phyloP scores from a whole-genome alignment of 2,113 vertebrate species.

The Pleuronectes platessa region DNA sequence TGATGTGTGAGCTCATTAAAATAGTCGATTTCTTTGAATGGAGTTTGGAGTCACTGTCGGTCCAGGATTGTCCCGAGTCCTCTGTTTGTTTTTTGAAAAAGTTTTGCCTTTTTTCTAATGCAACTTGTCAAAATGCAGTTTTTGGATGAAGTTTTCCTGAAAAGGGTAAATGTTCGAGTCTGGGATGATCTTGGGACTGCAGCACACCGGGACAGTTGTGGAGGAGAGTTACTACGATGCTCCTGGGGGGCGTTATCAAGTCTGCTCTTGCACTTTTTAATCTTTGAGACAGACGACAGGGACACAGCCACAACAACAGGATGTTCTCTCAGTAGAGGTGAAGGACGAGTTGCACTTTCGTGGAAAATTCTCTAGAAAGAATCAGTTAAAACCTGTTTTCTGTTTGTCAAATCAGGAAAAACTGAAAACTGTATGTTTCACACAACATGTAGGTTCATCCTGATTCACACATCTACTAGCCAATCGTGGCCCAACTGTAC shows the following conservation, averaged over 20 bases:
- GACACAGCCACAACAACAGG: constrained; percentile 10
- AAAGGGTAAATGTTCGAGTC: not conserved
- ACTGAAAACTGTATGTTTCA: not conserved
- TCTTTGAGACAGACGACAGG: constrained; percentile 20
- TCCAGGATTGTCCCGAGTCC: constrained; percentile 1
- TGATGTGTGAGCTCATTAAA: not conserved
- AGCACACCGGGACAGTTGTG: not conserved
- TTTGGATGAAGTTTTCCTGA: not conserved
- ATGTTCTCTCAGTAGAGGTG: not conserved
- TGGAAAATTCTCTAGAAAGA: not conserved
- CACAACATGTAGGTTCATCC: not conserved
- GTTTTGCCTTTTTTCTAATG: not conserved
- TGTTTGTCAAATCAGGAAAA: constrained; percentile 19
- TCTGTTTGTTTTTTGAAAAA: not conserved
- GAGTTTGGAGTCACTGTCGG: constrained; percentile 29
- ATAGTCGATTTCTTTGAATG: constrained; percentile 20
- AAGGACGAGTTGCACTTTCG: constrained; percentile 4
- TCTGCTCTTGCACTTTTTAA: constrained; percentile 51
- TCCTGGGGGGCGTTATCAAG: not conserved
- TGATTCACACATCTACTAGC: constrained; percentile 2
- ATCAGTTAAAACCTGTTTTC: not conserved
- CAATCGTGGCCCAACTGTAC: constrained; percentile 38
- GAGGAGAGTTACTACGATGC: constrained; percentile 1
- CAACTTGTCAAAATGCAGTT: constrained; percentile 22
- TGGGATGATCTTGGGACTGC: constrained; percentile 10